Base-by-base conservation (phyloP, 2,113 vertebrate genomes). In the Marmota monax region DNA sequence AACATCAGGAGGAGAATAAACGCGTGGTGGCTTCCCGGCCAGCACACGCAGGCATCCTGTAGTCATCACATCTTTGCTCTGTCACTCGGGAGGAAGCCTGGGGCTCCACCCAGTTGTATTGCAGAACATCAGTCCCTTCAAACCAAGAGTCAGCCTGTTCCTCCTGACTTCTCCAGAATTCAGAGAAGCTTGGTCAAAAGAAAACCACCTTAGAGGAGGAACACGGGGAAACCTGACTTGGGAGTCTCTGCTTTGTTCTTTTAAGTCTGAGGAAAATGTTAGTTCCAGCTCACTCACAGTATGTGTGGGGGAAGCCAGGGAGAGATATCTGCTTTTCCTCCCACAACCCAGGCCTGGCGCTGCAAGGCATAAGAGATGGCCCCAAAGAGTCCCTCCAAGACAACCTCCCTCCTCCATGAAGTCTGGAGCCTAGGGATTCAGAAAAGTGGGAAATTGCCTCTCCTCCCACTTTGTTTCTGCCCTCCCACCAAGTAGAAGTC, bases 91-190 rank as follows among this genome's bases (percentile, higher is more conserved):
- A 67, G 2, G 16, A 39, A 48, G 27, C 23, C 29, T 25, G 76
- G 72, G 76, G 7, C 73, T 5, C 32, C 12, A 0, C 23, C 37
- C 8, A 12, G 84, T 2, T n/a, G 14, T 53, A 13, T 29, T 65
- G 69, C n/a, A 37, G 90, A 96, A 87, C 58, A 7, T 34, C 20
- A 29, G 51, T 70, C 34, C 58, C 72, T 88, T 90, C 69, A 61
- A 58, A 90, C 27, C 1, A 20, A 93, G 87, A 96, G 53, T 58
- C 7, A 7, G 12, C 37, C 48, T 86, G 77, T 80, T 95, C 93
- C 85, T 67, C 61, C 37, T 73, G 39, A 92, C 42, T 95, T 94
- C 84, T 94, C 13, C 51, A 67, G 92, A 98, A 89, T 86, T 84
- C 94, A 97, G 80, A 72, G 58, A 12, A 39, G 53, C 12, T 91